phyloP scores from a whole-genome alignment of 2,113 vertebrate genomes.

The Phrynosoma blainvillii region DNA sequence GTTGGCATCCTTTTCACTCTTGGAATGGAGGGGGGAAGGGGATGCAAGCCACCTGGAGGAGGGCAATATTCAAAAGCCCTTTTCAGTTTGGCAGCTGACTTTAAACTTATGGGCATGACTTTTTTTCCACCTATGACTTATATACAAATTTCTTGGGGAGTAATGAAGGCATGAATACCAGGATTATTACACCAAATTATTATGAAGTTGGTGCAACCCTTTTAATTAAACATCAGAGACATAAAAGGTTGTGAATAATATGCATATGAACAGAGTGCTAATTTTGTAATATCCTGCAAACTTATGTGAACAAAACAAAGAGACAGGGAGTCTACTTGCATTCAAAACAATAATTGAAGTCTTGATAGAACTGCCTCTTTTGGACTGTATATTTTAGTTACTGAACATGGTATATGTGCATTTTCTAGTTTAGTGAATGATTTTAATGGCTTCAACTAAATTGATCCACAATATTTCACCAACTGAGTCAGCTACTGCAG shows the following conservation, averaged over 20 bases:
- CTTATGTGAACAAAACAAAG: conserved; percentile 1
- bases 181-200: accelerated
- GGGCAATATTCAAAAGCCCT: not conserved
- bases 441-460: conserved; percentile 62
- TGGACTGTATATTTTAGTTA: conserved; percentile 29
- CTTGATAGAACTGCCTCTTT: conserved; percentile 22
- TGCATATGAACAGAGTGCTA: not conserved
- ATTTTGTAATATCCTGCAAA: conserved; percentile 15
- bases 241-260: not conserved
- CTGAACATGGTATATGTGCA: not conserved
- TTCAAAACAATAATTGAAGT: conserved; percentile 19
- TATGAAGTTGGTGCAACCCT: not conserved
- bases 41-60: not conserved
- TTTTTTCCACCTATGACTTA: not conserved
- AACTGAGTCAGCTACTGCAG: conserved; percentile 33
- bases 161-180: not conserved
- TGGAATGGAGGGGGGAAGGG: not conserved
- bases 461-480: conserved; percentile 41
- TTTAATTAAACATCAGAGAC: not conserved
- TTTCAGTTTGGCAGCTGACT: not conserved
- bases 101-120: not conserved
- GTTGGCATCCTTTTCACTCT: not conserved
- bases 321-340: not conserved
- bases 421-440: conserved; percentile 37
- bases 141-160: not conserved